Base-by-base conservation (phyloP, 2,888 invertebrate genomes). In the Monopis laevigella region DNA sequence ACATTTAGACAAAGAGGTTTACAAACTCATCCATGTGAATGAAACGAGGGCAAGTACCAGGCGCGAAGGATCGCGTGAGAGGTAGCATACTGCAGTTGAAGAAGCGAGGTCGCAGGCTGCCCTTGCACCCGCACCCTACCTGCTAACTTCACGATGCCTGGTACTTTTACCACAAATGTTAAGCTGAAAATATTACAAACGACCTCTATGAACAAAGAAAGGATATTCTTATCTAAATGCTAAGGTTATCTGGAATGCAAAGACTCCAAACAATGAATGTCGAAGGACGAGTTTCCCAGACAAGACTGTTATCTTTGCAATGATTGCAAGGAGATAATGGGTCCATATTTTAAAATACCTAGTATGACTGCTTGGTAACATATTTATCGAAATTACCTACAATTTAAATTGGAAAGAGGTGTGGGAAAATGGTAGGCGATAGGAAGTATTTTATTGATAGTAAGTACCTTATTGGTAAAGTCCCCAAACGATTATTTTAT, bases 181-280 rank as follows among this genome's bases (percentile, higher is more conserved):
- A n/a, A n/a, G n/a, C n/a, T n/a, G 10, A 17, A 28, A 32, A 16
- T 32, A 13, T 32, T 17, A 32, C 16, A 36, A 16, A 21, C 21
- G 36, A 36, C 36, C 36, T 36, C 21, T 36, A 36, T n/a, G 17
- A 19, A 36, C 36, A 36, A 36, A 19, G 36, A 21, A 36, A 21
- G 21, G 10, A 21, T 36, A 12, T 36, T 36, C 13, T 36, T 21
- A 21, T 36, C 36, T n/a, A 19, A 36, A 21, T n/a, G 12, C 11
- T 19, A 36, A 36, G 36, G 36, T 36, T 36, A 36, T 36, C 36
- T 36, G n/a, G 17, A 10, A 32, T 32, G 16, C 17, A 17, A 32
- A 32, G 14, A 17, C 17, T 17, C 10, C 10, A 13, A 32, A 32
- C 32, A 32, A 32, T 17, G 32, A 17, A 32, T 32, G 11, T 17